Evolutionary conservation across 2,113 vertebrate species (phyloP).

Genomic region (Ochotona curzoniae): DNA sequence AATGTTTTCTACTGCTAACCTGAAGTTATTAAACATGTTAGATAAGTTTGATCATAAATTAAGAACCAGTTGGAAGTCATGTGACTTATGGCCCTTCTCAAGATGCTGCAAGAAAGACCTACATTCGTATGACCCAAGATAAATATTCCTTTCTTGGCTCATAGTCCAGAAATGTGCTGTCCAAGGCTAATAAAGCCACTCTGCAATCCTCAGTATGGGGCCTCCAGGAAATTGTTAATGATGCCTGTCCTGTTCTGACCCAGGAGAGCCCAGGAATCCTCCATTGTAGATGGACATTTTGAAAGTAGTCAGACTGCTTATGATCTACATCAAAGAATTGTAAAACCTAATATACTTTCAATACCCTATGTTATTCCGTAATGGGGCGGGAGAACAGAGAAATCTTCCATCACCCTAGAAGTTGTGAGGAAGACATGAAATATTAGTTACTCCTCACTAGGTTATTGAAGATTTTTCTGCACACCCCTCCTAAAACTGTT

Average conservation of each 20-base stretch:
- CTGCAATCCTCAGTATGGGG: neutral
- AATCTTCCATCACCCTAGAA: too few relatives aligned
- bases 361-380: too few relatives aligned
- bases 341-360: too few relatives aligned
- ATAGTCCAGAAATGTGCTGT: slow-evolving; percentile 2
- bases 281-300: neutral
- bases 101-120: neutral
- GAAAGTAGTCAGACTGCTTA: too few relatives aligned
- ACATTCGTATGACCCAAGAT: slow-evolving; percentile 26
- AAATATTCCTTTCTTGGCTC: neutral
- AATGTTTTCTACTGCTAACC: slow-evolving; percentile 47
- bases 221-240: slow-evolving; percentile 15
- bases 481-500: too few relatives aligned
- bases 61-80: slow-evolving; percentile 41
- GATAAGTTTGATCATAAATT: slow-evolving; percentile 44
- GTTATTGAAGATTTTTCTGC: too few relatives aligned
- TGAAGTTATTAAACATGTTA: slow-evolving; percentile 15
- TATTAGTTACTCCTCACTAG: too few relatives aligned
- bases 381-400: too few relatives aligned
- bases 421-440: too few relatives aligned
- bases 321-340: too few relatives aligned
- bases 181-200: slow-evolving; percentile 7
- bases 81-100: neutral
- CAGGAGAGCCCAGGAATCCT: neutral
- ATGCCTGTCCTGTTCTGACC: neutral